phyloP scores from a whole-genome alignment of 2,113 vertebrate genomes.

The Brienomyrus brachyistius region DNA sequence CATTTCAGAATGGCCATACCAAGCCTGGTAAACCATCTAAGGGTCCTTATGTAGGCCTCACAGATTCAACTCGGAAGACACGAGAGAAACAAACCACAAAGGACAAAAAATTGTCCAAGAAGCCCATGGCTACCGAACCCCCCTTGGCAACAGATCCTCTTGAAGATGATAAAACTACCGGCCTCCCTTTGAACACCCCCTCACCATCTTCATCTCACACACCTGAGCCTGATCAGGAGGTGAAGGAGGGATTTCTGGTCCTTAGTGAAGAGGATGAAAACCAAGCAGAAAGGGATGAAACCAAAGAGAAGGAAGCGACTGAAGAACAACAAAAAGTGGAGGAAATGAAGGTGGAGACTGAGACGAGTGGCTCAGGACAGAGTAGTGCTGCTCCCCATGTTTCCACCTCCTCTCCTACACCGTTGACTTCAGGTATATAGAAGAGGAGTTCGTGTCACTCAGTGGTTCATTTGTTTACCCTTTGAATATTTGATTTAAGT shows the following conservation, averaged over 20 bases:
- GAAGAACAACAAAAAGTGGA: constrained; percentile 3
- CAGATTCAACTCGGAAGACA: constrained; percentile 23
- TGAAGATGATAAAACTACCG: constrained; percentile 36
- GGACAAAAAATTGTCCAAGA: background rate
- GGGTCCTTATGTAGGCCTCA: constrained; percentile 30
- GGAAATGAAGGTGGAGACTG: constrained; percentile 28
- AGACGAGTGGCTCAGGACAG: constrained; percentile 18
- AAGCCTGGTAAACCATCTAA: background rate
- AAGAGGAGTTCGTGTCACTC: background rate
- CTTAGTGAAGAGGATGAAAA: constrained; percentile 73
- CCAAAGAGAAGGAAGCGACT: background rate
- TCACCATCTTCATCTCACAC: constrained; percentile 31
- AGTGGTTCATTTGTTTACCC: background rate
- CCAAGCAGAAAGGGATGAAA: constrained; percentile 58
- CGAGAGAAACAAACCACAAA: constrained; percentile 58
- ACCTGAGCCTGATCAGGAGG: constrained; percentile 36
- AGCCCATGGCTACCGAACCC: constrained; percentile 43
- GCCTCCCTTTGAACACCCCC: constrained; percentile 35
- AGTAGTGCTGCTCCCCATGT: constrained; percentile 15
- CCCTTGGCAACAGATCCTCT: constrained; percentile 67
- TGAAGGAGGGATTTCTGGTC: constrained; percentile 68
- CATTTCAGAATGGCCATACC: background rate
- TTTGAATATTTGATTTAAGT: background rate
- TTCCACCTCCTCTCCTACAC: constrained; percentile 40
- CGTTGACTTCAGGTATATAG: background rate